Evolutionary conservation across 2,797 vertebrate genomes (phyloP).

Genomic region (Neostethus bicornis): DNA sequence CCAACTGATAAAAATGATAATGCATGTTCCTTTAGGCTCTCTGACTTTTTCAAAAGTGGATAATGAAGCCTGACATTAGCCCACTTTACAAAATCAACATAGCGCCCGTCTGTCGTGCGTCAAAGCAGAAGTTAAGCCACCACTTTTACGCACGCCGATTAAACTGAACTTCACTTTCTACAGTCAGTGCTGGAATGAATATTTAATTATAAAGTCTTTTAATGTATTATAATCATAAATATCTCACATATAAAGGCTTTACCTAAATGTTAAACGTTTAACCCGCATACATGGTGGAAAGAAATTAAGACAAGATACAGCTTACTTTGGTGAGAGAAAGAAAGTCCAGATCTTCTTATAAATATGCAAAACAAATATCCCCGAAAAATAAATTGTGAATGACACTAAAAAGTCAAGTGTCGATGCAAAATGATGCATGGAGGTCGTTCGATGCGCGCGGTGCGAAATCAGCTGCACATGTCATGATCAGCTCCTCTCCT

Average conservation of each 20-base stretch:
- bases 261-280: background rate
- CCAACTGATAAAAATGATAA: background rate
- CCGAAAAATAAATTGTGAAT: background rate
- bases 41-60: background rate
- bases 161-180: background rate
- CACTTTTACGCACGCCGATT: conserved; percentile 39
- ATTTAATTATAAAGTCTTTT: background rate
- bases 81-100: background rate
- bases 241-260: background rate
- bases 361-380: conserved; percentile 3
- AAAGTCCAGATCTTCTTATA: conserved; percentile 2
- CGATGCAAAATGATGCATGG: conserved; percentile 5
- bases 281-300: background rate
- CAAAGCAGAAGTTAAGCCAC: background rate
- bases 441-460: conserved; percentile 54
- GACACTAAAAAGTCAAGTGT: background rate
- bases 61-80: background rate
- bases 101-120: conserved; percentile 1
- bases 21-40: background rate
- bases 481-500: conserved; percentile 17
- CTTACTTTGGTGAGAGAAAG: conserved; percentile 38
- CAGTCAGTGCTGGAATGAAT: background rate
- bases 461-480: conserved; percentile 41
- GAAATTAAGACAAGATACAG: conserved; percentile 6
- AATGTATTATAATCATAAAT: background rate